A percentile compares a stretch with the other conserved stretches of the same genome.
These are phyloP conservation scores for Galagoides demidoff DNA, from an alignment of 2,797 vertebrate species.

Conservation along the genomic window DNA sequence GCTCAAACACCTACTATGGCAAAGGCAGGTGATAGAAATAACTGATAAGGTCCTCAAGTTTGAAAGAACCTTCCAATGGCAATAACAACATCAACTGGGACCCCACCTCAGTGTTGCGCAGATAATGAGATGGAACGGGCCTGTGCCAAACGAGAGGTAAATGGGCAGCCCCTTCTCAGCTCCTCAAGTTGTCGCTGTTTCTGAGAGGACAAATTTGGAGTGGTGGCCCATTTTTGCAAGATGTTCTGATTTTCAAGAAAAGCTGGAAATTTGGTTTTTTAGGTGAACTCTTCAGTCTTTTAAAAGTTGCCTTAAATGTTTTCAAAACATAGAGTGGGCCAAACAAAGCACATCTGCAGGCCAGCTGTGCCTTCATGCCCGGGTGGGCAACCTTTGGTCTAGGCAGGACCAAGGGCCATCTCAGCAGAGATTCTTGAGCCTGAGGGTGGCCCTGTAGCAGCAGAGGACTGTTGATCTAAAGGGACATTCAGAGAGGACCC, in stretches of 20 bases:
- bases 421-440: neutral
- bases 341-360: slow-evolving; percentile 43
- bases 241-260: neutral
- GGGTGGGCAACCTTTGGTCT: neutral
- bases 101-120: neutral
- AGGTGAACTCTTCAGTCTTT: slow-evolving; percentile 10
- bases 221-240: neutral
- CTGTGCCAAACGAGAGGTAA: neutral
- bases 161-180: neutral
- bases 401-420: neutral
- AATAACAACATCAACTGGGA: neutral
- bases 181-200: neutral
- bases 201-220: neutral
- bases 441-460: no score
- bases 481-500: accelerated
- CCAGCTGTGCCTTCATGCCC: neutral
- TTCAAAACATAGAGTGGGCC: neutral
- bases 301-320: slow-evolving; percentile 20
- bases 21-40: neutral
- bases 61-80: neutral
- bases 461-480: no score
- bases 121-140: neutral
- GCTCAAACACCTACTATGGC: neutral
- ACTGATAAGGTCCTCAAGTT: neutral
- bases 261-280: neutral